Evolutionary conservation across 2,113 vertebrate genomes (phyloP).

Genomic region (Entelurus aequoreus): DNA sequence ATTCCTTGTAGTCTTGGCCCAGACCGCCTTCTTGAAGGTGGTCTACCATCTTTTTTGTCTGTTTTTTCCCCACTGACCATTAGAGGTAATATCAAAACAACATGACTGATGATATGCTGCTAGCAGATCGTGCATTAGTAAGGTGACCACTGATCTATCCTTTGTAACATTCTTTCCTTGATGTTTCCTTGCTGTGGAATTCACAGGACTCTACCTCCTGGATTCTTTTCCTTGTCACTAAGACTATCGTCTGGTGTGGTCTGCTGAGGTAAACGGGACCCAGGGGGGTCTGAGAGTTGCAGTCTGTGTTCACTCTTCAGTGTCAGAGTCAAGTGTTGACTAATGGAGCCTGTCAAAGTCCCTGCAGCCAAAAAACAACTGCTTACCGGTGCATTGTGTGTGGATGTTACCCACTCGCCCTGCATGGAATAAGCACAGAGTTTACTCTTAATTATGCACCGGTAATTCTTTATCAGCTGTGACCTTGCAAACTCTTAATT

Average conservation of each 20-base stretch:
- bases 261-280: conserved; percentile 61
- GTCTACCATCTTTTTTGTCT: neutral
- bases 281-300: conserved; percentile 45
- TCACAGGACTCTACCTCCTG: conserved; percentile 38
- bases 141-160: neutral
- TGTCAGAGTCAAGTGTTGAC: conserved; percentile 57
- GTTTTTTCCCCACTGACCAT: no score
- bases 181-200: conserved; percentile 8
- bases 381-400: conserved; percentile 35
- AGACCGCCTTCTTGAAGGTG: conserved; percentile 16
- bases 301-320: conserved; percentile 44
- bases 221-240: conserved; percentile 51
- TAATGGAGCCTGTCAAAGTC: conserved; percentile 63
- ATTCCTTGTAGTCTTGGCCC: conserved; percentile 15
- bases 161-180: conserved; percentile 1
- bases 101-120: neutral
- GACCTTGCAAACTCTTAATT: conserved; percentile 43
- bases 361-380: conserved; percentile 55
- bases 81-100: neutral
- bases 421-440: conserved; percentile 45
- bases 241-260: conserved; percentile 49
- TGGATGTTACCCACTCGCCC: conserved; percentile 31
- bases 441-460: conserved; percentile 63
- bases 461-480: conserved; percentile 51
- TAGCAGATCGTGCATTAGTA: neutral